Percentiles rank a stretch among this genome's conserved stretches.
These are phyloP conservation scores for Idaea biselata DNA, from an alignment of 2,888 invertebrate genomes.

Conservation along the genomic window DNA sequence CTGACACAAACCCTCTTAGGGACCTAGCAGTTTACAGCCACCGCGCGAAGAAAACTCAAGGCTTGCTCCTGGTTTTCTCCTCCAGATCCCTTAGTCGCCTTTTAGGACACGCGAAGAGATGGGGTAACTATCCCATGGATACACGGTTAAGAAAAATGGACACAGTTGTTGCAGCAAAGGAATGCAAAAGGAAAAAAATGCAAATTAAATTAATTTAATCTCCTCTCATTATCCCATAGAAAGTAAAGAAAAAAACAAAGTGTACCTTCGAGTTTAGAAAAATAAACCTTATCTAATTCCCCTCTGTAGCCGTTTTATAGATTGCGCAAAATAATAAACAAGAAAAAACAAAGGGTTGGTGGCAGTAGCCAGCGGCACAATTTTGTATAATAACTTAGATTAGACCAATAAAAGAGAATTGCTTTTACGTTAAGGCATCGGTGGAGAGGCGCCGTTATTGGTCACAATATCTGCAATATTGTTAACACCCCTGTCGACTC, in stretches of 20 bases:
- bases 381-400: conserved; percentile 43
- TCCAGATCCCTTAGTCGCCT: too few species aligned
- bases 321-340: conserved; percentile 10
- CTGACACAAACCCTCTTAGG: too few species aligned
- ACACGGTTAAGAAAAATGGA: too few species aligned
- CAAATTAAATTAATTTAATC: not conserved
- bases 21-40: too few species aligned
- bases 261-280: not conserved
- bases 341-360: conserved; percentile 32
- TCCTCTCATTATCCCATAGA: not conserved
- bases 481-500: conserved; percentile 48
- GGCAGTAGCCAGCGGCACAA: conserved; percentile 27
- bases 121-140: too few species aligned
- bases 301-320: conserved; percentile 3
- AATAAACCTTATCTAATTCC: conserved; percentile 1
- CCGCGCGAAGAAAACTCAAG: too few species aligned
- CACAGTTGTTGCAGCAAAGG: too few species aligned
- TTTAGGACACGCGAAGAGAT: too few species aligned
- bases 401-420: conserved; percentile 49
- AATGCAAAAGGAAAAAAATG: too few species aligned
- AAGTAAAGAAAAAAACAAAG: not conserved
- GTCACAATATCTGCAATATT: conserved; percentile 50
- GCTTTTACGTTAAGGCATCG: conserved; percentile 41
- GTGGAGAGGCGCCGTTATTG: conserved; percentile 40
- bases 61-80: too few species aligned